Evolutionary conservation across 2,888 invertebrate species (phyloP).

Genomic region (Buathra laborator): DNA sequence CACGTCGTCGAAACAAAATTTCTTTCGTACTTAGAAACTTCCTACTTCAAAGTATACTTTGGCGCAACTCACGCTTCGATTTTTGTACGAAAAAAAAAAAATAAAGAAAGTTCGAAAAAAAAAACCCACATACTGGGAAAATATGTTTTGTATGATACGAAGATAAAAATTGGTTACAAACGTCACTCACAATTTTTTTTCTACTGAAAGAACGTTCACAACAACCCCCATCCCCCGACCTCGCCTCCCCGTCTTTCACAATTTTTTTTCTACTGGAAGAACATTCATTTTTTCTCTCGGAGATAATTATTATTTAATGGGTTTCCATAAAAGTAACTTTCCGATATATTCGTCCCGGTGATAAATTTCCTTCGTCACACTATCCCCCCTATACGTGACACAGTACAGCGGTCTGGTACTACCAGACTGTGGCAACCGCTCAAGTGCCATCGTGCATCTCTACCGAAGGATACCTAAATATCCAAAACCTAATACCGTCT

Average conservation of each 20-base stretch:
- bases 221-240: no score
- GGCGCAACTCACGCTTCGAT: no score
- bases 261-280: neutral
- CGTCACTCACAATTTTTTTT: neutral
- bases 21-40: no score
- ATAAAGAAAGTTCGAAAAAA: no score
- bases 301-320: neutral
- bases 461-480: conserved; percentile 16
- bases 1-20: neutral
- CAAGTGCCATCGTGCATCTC: conserved; percentile 5
- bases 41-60: no score
- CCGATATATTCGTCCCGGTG: neutral
- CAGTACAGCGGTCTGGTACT: neutral
- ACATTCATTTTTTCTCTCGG: neutral
- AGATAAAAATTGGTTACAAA: no score
- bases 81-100: no score
- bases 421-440: neutral
- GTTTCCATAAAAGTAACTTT: neutral
- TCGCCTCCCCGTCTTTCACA: no score
- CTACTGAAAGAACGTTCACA: no score
- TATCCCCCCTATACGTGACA: neutral
- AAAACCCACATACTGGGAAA: no score
- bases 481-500: neutral
- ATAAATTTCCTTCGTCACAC: conserved; percentile 5
- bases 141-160: no score